phyloP scores from a whole-genome alignment of 2,888 invertebrate species.

The Zeuzera pyrina region DNA sequence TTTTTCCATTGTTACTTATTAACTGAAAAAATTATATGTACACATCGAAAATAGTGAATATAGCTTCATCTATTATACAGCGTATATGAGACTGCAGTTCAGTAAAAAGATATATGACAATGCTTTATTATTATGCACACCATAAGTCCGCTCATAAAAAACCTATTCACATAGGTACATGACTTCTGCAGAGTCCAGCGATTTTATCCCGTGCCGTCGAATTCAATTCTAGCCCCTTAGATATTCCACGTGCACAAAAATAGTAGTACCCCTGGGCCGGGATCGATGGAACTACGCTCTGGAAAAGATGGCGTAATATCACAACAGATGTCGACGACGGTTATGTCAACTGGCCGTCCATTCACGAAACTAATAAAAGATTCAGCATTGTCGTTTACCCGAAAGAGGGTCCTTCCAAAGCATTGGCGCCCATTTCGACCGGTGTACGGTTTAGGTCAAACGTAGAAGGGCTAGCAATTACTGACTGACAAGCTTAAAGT shows the following conservation, averaged over 20 bases:
- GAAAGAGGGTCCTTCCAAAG: slow-evolving; percentile 52
- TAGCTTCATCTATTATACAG: no score
- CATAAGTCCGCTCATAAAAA: no score
- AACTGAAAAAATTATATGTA: no score
- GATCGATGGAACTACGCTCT: slow-evolving; percentile 42
- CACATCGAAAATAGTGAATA: no score
- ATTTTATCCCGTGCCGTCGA: slow-evolving; percentile 21
- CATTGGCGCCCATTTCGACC: slow-evolving; percentile 39
- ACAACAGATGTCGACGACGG: slow-evolving; percentile 68
- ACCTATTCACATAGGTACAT: no score
- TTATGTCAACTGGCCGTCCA: slow-evolving; percentile 68
- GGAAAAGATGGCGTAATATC: slow-evolving; percentile 61
- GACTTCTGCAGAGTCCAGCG: slow-evolving; percentile 20
- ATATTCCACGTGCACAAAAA: slow-evolving; percentile 56
- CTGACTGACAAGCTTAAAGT: no score
- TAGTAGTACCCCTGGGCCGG: slow-evolving; percentile 33
- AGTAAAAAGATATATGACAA: no score
- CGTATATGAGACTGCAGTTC: no score
- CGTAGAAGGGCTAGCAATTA: no score
- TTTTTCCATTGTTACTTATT: no score
- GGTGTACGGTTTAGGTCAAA: slow-evolving; percentile 25
- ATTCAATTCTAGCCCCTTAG: slow-evolving; percentile 34
- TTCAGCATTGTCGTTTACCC: slow-evolving; percentile 64
- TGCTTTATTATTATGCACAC: no score
- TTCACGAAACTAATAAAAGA: slow-evolving; percentile 71